Base-by-base conservation (phyloP, 2,888 invertebrate species). In the Synergus umbraculus region DNA sequence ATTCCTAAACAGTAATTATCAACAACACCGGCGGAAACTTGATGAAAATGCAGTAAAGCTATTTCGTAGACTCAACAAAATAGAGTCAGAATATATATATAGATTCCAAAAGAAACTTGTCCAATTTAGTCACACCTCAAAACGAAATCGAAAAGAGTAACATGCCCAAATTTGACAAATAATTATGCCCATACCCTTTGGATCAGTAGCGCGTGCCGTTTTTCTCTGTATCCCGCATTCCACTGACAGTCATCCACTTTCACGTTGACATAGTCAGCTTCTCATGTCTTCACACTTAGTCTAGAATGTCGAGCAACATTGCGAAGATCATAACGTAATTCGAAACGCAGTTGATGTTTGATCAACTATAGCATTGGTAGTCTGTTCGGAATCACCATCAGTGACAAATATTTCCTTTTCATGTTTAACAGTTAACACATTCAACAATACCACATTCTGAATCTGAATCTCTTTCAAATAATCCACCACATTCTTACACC, bases 211-310 rank as follows among this genome's bases (percentile, higher is more conserved):
- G 77, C 77, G 77, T 66, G 79, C 77, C 77, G 76, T 41, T 79
- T 76, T 79, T 79, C 78, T 79, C 73, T 78, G 69, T 64, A 78
- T 77, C 77, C 79, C 69, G 79, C 83, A 83, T 83, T 81, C 81
- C 76, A 67, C 12, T 79, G 64, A 18, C 82, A 81, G 79, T 76
- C 77, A 76, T 49, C 78, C 67, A 79, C 79, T 81, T 83, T 83
- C 81, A 79, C 78, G 79, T 79, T 64, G 78, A 15, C 76, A 76
- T 22, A 64, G 41, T 37, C 78, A 65, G n/a, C 64, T 63, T 73
- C n/a, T 73, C 54, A 18, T 73, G 29, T 54, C 54, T 54, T 73
- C 37, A 10, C 73, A 63, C 60, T 63, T 63, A 29, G 13, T 37
- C n/a, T 54, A 37, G 54, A 49, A 10, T 37, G 37, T 54, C 54